Evolutionary conservation across 2,888 invertebrate genomes (phyloP), one percentile per base, ranked within the genome.

Genomic region (Phytoseiulus persimilis): DNA sequence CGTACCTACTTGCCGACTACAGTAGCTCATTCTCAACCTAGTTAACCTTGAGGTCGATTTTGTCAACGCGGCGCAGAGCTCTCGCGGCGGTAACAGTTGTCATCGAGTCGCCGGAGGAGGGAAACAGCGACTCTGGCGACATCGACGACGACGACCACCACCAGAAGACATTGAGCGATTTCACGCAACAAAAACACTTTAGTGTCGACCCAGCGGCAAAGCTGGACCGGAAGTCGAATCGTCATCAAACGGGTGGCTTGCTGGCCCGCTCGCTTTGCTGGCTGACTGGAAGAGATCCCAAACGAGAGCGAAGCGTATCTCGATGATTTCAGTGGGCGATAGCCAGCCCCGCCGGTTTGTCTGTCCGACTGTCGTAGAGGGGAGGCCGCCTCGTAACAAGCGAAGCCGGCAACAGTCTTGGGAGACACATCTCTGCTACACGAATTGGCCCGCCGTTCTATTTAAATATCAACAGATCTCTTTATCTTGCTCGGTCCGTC

Each of bases 381-480:
- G 39, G 39, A 39, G 39, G 39, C 39, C 39, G 65, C 65, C 65
- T 65, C 28, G 28, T 65, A 65, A 65, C 65, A 65, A 65, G 65
- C 65, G 65, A 65, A 65, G 65, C 65, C 65, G 9, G 28, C 5
- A 28, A 65, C 65, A 28, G 23, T 65, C 65, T 6, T 65, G 65
- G 65, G 18, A 65, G 65, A 65, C 23, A 14, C 65, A 28, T 65
- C 65, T 65, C 18, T 28, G 65, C 65, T 65, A 65, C 65, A 28
- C 65, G 65, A 65, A 65, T 65, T 28, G 65, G 65, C 65, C 65
- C 65, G 65, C 18, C 65, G 28, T 14, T 65, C 65, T 65, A 65
- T 65, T 65, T 65, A 65, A 65, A 65, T 65, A 65, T 65, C 65
- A 65, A 65, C 65, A 65, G 65, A 65, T 65, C 65, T 65, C 65